phyloP scores from a whole-genome alignment of 2,113 vertebrate genomes.

The Amphiprion percula region DNA sequence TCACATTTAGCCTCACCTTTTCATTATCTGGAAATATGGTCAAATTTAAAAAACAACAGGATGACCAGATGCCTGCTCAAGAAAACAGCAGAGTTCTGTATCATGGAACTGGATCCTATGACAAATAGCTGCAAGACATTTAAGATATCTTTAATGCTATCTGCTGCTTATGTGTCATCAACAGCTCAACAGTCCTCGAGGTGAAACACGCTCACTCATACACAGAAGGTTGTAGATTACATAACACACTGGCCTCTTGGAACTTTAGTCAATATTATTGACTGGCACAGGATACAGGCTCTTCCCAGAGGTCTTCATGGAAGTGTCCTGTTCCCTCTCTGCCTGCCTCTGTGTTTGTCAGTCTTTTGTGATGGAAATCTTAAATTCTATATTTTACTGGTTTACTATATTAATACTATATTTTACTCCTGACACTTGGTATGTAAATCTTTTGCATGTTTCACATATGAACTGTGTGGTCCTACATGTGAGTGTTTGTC shows the following conservation, averaged over 20 bases:
- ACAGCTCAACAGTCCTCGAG: constrained; percentile 23
- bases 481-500: too few species aligned
- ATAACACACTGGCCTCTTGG: constrained; percentile 64
- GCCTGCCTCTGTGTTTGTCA: neutral
- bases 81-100: constrained; percentile 25
- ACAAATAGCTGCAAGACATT: constrained; percentile 26
- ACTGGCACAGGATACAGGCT: constrained; percentile 50
- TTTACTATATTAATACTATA: too few species aligned
- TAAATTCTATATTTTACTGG: too few species aligned
- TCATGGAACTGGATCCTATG: constrained; percentile 26
- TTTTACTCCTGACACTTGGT: too few species aligned
- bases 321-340: constrained; percentile 33
- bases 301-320: constrained; percentile 47
- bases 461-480: too few species aligned
- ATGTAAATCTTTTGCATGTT: too few species aligned
- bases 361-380: too few species aligned
- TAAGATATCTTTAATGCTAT: constrained; percentile 28
- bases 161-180: constrained; percentile 39
- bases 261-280: constrained; percentile 76
- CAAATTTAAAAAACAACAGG: neutral
- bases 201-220: constrained; percentile 37
- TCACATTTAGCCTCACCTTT: neutral
- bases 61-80: neutral
- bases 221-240: constrained; percentile 61
- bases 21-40: neutral